Evolutionary conservation across 2,888 invertebrate genomes (phyloP), one percentile per base, ranked within the genome.

Genomic region (Phyllotreta striolata): DNA sequence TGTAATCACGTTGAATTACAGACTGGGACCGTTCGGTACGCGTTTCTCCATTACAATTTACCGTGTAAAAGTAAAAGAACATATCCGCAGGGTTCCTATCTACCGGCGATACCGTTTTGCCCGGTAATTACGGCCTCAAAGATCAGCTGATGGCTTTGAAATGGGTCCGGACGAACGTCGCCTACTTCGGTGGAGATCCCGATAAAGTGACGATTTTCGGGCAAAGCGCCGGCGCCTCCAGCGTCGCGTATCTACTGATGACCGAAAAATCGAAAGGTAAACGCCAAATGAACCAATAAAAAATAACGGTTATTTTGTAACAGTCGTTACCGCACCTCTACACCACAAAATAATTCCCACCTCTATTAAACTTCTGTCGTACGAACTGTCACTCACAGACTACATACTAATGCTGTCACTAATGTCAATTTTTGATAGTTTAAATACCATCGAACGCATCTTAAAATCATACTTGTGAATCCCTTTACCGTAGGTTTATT

Each of bases 61-160:
- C 5, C 39, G 14, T 10, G 8, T 5, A 38, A 34, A 59, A n/a
- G n/a, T n/a, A n/a, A n/a, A n/a, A n/a, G n/a, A n/a, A n/a, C n/a
- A n/a, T 34, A 47, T 47, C 47, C 63, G 38, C 38, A 71, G 71
- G 73, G 14, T 75, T 75, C 62, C 55, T 75, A 7, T 59, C 71
- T 9, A 73, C 74, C 10, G 70, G 70, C 8, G 75, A 75, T 44
- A 55, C 65, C 8, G 68, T 69, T 6, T 61, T 72, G 34, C 72
- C 73, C 7, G 75, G 75, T 6, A 75, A 75, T 55, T 64, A 67
- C 24, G 75, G 75, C 3, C 56, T 75, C 8, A 75, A 73, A 55
- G 74, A 75, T 67, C 73, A 73, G 62, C 66, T 67, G 4, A 55
- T 74, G 6, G 75, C 70, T 8, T 62, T 75, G n/a, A 65, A 64